A percentile compares a stretch with the other conserved stretches of the same genome.
These are phyloP conservation scores for Sebastes cheni DNA, from an alignment of 2,797 vertebrate genomes.

Conservation along the genomic window DNA sequence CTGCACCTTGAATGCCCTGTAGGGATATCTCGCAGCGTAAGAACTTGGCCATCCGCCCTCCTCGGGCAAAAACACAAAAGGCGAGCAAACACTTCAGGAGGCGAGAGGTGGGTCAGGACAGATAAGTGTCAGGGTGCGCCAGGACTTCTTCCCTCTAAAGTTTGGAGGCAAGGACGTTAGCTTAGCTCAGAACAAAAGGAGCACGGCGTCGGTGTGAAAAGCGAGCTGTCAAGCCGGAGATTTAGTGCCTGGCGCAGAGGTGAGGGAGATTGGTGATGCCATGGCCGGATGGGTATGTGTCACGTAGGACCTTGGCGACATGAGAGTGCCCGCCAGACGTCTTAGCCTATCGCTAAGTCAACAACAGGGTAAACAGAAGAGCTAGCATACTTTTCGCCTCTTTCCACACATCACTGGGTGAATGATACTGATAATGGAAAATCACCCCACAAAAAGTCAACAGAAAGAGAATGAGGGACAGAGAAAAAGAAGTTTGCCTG, in stretches of 20 bases:
- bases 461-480: conserved; percentile 69
- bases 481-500: conserved; percentile 69
- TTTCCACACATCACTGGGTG: conserved; percentile 72
- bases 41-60: conserved; percentile 71
- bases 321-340: conserved; percentile 77
- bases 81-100: conserved; percentile 78
- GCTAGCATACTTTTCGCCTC: conserved; percentile 73
- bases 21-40: conserved; percentile 73
- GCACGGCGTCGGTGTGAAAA: conserved; percentile 64
- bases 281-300: conserved; percentile 73
- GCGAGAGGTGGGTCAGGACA: conserved; percentile 79
- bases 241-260: conserved; percentile 70
- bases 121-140: conserved; percentile 77
- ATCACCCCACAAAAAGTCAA: conserved; percentile 84
- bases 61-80: conserved; percentile 69
- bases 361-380: conserved; percentile 78
- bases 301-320: conserved; percentile 74
- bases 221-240: conserved; percentile 57
- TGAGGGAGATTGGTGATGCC: conserved; percentile 69
- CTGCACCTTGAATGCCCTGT: conserved; percentile 69
- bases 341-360: conserved; percentile 86
- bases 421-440: conserved; percentile 83
- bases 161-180: conserved; percentile 69
- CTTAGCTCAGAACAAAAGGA: conserved; percentile 68
- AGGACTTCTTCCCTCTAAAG: conserved; percentile 60